Evolutionary conservation across 2,888 invertebrate genomes (phyloP).

Genomic region (Emesis furor): DNA sequence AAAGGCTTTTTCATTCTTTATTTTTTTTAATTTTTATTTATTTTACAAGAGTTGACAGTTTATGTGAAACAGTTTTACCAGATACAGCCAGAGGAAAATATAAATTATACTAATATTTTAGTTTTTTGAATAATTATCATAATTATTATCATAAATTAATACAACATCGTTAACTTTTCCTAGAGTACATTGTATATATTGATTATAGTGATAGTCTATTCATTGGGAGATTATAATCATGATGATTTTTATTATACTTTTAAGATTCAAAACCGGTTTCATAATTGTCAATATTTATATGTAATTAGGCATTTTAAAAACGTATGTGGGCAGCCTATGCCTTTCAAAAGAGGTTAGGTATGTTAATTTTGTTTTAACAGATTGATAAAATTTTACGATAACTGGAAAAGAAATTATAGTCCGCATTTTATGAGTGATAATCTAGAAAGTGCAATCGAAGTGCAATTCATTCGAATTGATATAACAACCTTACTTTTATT

Average conservation of each 20-base stretch:
- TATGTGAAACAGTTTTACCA: too few relatives aligned
- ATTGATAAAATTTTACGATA: conserved; percentile 6
- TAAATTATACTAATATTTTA: too few relatives aligned
- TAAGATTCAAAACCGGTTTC: neutral
- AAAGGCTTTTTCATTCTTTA: too few relatives aligned
- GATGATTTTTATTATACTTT: neutral
- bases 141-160: too few relatives aligned
- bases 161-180: too few relatives aligned
- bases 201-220: too few relatives aligned
- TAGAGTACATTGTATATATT: too few relatives aligned
- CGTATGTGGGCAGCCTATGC: neutral
- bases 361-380: conserved; percentile 6
- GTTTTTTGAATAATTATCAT: too few relatives aligned
- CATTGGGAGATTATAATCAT: neutral
- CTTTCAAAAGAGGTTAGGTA: neutral
- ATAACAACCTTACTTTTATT: neutral
- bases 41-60: too few relatives aligned
- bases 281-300: neutral
- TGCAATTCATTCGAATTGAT: neutral
- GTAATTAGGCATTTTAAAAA: neutral
- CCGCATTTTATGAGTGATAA: neutral
- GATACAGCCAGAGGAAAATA: too few relatives aligned
- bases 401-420: conserved; percentile 5
- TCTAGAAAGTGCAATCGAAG: neutral
- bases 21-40: too few relatives aligned